Evolutionary conservation across 2,888 invertebrate genomes (phyloP).

Genomic region (Prionchulus punctatus): DNA sequence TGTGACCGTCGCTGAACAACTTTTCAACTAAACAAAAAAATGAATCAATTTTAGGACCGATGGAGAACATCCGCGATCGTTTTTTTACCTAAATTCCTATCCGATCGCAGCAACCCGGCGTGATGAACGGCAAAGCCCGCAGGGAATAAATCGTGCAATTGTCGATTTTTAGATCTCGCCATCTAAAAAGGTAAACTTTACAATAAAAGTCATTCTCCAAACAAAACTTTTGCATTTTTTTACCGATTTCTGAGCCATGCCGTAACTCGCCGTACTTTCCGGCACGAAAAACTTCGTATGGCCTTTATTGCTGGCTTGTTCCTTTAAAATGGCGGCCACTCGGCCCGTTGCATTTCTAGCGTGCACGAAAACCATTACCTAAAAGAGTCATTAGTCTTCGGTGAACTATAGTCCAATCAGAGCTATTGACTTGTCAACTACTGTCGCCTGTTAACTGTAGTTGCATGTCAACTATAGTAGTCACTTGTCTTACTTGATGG

Average conservation of each 20-base stretch:
- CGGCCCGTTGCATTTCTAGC: conserved; percentile 85
- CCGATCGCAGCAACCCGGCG: conserved; percentile 76
- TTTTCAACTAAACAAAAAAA: conserved; percentile 54
- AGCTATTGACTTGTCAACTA: no score
- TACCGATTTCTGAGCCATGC: conserved; percentile 47
- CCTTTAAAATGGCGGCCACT: conserved; percentile 66
- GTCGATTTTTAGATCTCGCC: conserved; percentile 47
- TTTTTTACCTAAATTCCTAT: conserved; percentile 45
- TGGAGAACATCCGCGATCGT: no score
- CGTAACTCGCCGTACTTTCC: conserved; percentile 36
- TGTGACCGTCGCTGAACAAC: conserved; percentile 67
- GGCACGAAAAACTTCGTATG: conserved; percentile 51
- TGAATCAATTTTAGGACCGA: conserved; percentile 16
- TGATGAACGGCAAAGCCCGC: conserved; percentile 85
- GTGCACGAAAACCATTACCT: conserved; percentile 92
- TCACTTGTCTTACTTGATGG: conserved; percentile 51
- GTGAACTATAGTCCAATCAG: conserved; percentile 5
- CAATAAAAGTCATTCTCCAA: no score
- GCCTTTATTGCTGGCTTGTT: conserved; percentile 58
- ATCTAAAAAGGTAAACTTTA: neutral
- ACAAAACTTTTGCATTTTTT: no score
- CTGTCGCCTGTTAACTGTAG: neutral
- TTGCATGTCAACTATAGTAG: neutral
- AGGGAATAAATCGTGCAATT: conserved; percentile 62
- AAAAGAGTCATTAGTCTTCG: conserved; percentile 8